Evolutionary conservation across 2,797 vertebrate species (phyloP), one percentile per base, ranked within the genome.

Genomic region (Lepus townsendii): DNA sequence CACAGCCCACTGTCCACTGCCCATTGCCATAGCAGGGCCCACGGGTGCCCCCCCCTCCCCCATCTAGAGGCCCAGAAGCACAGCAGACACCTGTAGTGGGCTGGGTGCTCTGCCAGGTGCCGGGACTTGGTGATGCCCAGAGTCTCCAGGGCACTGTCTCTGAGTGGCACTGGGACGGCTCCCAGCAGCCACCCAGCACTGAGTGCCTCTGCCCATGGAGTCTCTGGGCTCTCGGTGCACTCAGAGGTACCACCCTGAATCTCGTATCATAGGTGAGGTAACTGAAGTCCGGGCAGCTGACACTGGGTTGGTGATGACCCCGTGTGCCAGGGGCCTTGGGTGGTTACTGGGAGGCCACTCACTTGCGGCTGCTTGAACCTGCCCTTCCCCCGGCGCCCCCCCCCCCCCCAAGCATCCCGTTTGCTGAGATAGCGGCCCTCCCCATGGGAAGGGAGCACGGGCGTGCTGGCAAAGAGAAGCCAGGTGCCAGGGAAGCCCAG

Each of bases 301-400:
- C 19, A 4, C 38, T 26, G 14, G 30, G 20, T 16, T 78, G 66
- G 65, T 17, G 2, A 27, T 52, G 69, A 27, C 57, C 26, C 30
- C 42, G 17, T 66, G 52, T 54, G 9, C 27, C 0, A 1, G n/a
- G 65, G 19, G 4, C 42, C 69, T 11, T 19, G 6, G 38, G 2
- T 35, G 22, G 2, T 54, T 30, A 20, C 5, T 3, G 1, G n/a
- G n/a, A 12, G 7, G 32, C 24, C 13, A 7, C 6, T 11, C 27
- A 26, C 11, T 35, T 38, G 80, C 30, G 38, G 50, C 62, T 26
- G 47, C 78, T 63, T 0, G 10, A n/a, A 0, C 52, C 42, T 54
- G 7, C 32, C 42, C 42, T 42, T 8, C 42, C 42, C 42, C 42
- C 42, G 9, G 42, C 7, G 8, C 42, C 42, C 3, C 38, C 5